phyloP scores from a whole-genome alignment of 2,888 invertebrate species.

The Philereme transversata region DNA sequence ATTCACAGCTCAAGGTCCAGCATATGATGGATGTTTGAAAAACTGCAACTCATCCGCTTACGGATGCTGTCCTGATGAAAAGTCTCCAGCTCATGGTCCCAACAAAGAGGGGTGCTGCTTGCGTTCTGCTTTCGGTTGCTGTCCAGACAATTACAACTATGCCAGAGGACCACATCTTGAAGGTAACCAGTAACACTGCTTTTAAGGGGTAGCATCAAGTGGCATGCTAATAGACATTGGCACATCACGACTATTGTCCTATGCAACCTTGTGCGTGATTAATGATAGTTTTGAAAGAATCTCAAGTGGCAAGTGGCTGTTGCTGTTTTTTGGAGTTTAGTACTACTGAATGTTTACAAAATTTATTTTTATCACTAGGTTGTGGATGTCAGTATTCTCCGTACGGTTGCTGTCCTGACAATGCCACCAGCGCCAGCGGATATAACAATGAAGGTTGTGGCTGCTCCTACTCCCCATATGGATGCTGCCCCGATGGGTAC shows the following conservation, averaged over 20 bases:
- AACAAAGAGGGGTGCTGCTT: conserved; percentile 93
- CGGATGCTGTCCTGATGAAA: conserved; percentile 95
- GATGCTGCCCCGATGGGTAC: conserved; percentile 93
- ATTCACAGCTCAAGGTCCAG: conserved; percentile 85
- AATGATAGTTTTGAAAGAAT: no score
- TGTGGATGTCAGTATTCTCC: conserved; percentile 91
- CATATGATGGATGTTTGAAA: conserved; percentile 89
- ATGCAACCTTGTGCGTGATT: no score
- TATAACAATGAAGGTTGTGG: conserved; percentile 91
- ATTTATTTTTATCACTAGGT: conserved; percentile 67
- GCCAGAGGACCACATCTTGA: conserved; percentile 91
- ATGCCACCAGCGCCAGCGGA: conserved; percentile 90
- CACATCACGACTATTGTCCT: no score
- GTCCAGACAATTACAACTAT: conserved; percentile 92
- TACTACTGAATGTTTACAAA: neutral
- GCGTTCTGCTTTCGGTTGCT: conserved; percentile 91
- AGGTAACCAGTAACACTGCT: conserved; percentile 61
- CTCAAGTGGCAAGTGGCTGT: no score
- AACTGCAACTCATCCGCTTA: conserved; percentile 87
- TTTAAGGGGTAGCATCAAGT: no score
- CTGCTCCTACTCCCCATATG: conserved; percentile 88
- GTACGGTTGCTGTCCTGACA: conserved; percentile 95
- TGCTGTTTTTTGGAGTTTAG: no score
- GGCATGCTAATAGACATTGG: no score
- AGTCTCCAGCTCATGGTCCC: conserved; percentile 93